Percentiles rank a stretch among this genome's conserved stretches.
Conservation (phyloP, 2,113 vertebrate genomes). For the Saccopteryx leptura region DNA sequence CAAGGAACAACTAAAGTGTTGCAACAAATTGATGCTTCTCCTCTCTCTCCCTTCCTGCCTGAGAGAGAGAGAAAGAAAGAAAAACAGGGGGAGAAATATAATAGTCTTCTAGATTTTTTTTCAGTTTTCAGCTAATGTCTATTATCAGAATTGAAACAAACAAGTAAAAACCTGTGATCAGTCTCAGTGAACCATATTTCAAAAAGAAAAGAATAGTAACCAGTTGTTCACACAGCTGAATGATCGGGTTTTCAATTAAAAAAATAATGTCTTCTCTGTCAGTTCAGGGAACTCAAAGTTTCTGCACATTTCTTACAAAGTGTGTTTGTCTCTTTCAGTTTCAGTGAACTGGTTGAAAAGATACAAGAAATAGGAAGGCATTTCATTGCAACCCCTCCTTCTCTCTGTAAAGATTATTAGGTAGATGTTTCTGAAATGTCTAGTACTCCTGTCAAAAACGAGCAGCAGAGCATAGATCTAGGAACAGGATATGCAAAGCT, state of each 20-base stretch:
- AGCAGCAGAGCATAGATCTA: not conserved
- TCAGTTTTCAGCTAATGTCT: slow-evolving; percentile 18
- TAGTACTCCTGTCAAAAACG: not conserved
- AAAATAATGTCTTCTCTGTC: not conserved
- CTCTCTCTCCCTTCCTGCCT: too few species aligned
- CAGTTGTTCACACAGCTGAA: not conserved
- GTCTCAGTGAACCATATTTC: not conserved
- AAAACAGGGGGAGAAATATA: not conserved
- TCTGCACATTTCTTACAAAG: not conserved
- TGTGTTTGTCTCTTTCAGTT: not conserved
- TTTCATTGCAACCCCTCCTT: not conserved
- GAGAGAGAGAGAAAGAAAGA: not conserved
- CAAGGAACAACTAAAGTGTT: too few species aligned
- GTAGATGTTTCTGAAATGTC: not conserved
- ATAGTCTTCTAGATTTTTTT: not conserved
- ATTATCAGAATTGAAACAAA: slow-evolving; percentile 22
- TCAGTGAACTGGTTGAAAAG: slow-evolving; percentile 7
- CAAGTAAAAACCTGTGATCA: not conserved
- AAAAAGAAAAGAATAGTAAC: not conserved
- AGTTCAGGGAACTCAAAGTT: slow-evolving; percentile 23
- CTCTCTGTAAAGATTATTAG: slow-evolving; percentile 6
- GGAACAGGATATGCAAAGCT: not conserved
- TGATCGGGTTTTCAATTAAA: not conserved
- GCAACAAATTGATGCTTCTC: too few species aligned
- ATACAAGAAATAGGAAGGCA: not conserved